Conservation (phyloP, 23 tunicate species). For the Ascidia mentula region DNA sequence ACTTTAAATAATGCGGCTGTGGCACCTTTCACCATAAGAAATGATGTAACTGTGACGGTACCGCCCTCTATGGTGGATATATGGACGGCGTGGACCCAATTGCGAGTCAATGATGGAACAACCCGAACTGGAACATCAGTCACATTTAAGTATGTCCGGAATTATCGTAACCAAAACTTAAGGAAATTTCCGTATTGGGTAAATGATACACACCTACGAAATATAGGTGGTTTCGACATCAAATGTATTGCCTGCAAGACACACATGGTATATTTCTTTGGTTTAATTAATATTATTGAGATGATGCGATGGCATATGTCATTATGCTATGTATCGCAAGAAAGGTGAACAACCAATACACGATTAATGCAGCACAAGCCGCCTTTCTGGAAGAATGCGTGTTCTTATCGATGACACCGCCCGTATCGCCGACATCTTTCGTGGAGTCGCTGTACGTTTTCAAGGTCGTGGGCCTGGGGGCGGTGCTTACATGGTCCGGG, state of each 20-base stretch:
- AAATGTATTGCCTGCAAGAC: too few relatives aligned
- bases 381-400: constrained; percentile 30
- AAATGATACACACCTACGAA: too few relatives aligned
- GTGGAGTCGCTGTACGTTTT: constrained; percentile 28
- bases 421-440: background rate
- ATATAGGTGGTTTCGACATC: too few relatives aligned
- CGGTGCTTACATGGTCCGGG: constrained; percentile 32
- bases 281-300: too few relatives aligned
- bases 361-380: constrained; percentile 23
- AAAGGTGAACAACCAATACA: too few relatives aligned
- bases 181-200: too few relatives aligned
- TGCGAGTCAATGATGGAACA: constrained; percentile 52
- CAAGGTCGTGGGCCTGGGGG: constrained; percentile 40
- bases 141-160: background rate
- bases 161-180: too few relatives aligned
- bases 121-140: background rate
- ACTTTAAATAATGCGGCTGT: constrained; percentile 39
- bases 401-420: constrained; percentile 27
- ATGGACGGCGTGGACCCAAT: constrained; percentile 61
- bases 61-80: constrained; percentile 16
- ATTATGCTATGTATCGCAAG: too few relatives aligned
- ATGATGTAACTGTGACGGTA: constrained; percentile 23
- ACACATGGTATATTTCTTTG: too few relatives aligned
- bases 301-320: too few relatives aligned
- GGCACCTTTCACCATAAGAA: constrained; percentile 42